Percentiles rank a stretch among this genome's conserved stretches.
phyloP scores from a whole-genome alignment of 2,113 vertebrate species.

The Merops nubicus region DNA sequence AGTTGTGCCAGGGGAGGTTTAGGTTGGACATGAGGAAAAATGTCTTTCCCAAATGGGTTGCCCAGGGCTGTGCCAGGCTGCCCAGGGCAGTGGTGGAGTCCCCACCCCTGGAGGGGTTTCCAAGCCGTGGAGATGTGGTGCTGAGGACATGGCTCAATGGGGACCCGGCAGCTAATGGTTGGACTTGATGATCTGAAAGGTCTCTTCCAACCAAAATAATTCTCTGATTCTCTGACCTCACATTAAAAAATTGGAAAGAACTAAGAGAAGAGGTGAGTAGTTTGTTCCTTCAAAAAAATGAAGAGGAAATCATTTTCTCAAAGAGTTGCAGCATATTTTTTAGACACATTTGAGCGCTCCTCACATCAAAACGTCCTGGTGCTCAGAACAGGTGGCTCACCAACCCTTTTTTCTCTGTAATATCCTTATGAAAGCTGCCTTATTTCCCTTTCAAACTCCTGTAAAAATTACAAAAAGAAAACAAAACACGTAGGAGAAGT shows the following conservation, averaged over 20 bases:
- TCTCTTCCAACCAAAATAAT: not conserved
- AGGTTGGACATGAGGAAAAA: not conserved
- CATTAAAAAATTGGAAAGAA: not conserved
- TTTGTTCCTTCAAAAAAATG: not conserved
- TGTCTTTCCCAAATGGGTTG: too few species aligned
- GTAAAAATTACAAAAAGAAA: slow-evolving; percentile 1
- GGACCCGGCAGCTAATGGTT: not conserved
- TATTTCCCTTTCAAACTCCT: not conserved
- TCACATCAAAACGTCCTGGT: not conserved
- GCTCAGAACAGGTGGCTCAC: not conserved
- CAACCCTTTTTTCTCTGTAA: not conserved
- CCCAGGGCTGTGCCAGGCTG: too few species aligned
- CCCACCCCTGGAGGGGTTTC: not conserved
- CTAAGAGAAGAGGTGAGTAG: not conserved
- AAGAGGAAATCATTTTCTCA: not conserved
- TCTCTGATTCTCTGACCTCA: not conserved
- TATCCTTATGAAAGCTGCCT: not conserved
- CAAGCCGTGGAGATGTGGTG: not conserved
- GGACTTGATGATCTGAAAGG: not conserved
- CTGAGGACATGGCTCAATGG: not conserved
- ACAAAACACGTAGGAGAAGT: not conserved
- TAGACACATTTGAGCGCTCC: not conserved
- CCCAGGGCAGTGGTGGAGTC: not conserved
- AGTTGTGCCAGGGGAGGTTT: not conserved
- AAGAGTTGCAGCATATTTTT: not conserved